Evolutionary conservation across 2,113 vertebrate genomes (phyloP).

Genomic region (western clawed frog (Xenopus tropicalis)): UCB_Xtro_10.0 CM004450.2:42325501-42326000

Average conservation of each 20-base stretch:
- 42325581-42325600: constrained; percentile 33
- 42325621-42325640: constrained; percentile 26
- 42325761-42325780: background rate
- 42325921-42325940: too few relatives aligned
- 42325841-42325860: constrained; percentile 12
- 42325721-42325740: background rate
- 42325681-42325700: constrained; percentile 36
- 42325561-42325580: constrained; percentile 33
- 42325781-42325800: constrained; percentile 15
- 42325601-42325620: constrained; percentile 18
- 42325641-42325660: constrained; percentile 6
- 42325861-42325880: background rate
- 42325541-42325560: constrained; percentile 21
- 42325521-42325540: constrained; percentile 12
- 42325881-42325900: background rate
- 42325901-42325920: too few relatives aligned
- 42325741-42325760: constrained; percentile 3
- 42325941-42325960: too few relatives aligned
- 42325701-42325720: constrained; percentile 6
- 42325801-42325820: background rate
- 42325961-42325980: too few relatives aligned
- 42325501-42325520: constrained; percentile 12
- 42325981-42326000: too few relatives aligned
- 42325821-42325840: constrained; percentile 1
- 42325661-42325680: constrained; percentile 33